Base-by-base conservation (phyloP, 2,797 vertebrate genomes). In the Apogon talboti region DNA sequence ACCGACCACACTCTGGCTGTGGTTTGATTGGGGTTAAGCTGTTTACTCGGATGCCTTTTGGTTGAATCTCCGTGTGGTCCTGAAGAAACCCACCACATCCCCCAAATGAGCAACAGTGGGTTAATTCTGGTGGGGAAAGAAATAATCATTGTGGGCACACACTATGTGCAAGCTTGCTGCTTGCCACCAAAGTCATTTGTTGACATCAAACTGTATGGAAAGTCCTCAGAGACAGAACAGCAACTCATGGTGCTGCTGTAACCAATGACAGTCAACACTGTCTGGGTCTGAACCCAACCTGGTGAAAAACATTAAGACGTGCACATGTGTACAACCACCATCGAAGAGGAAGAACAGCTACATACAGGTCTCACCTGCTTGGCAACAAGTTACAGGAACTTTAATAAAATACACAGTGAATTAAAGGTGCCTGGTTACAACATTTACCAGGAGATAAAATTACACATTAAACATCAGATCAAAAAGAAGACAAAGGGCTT, bases 1-100 rank as follows among this genome's bases (percentile, higher is more conserved):
- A 69, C 15, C 51, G 44, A 64, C 54, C 66, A n/a, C 12, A 63
- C 53, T 66, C 49, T 63, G 46, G 67, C 30, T 61, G 37, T 70
- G 30, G 43, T 58, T 65, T 74, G 42, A 53, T 33, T 76, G 42
- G 64, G 59, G 46, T 60, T 35, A 55, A 57, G 60, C 15, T 63
- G 63, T 82, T 81, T 82, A 68, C 71, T 56, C 12, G 37, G 48
- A 55, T 16, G 48, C 40, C n/a, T 48, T 63, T 76, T 0, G 41
- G 47, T 19, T 58, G 50, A 79, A 58, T 75, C 58, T 66, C 45
- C 19, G 33, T 47, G 52, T 73, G 71, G 51, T 28, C 44, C 42
- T 56, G 18, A 45, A 68, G 42, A 67, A 70, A 76, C 56, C 47
- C 38, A 66, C 81, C 64, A 74, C 71, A 71, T 79, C 30, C 74